Conservation (phyloP, 1,140 invertebrate genomes). For the Ruditapes philippinarum region DNA sequence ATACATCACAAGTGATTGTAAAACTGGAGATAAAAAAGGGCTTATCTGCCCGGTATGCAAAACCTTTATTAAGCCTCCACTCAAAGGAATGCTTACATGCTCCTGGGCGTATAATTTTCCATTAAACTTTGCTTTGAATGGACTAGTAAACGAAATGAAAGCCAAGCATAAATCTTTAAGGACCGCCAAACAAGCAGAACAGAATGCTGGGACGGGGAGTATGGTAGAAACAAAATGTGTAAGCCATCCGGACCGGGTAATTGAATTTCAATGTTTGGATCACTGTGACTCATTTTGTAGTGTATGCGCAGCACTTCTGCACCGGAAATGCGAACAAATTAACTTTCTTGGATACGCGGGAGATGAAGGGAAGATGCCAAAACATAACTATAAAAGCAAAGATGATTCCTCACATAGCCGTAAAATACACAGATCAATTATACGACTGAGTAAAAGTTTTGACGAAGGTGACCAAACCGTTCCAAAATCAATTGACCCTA, state of each 20-base stretch:
- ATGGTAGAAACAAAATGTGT: background rate
- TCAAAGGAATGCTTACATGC: background rate
- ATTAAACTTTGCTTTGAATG: conserved; percentile 6
- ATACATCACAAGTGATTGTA: conserved; percentile 13
- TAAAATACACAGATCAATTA: background rate
- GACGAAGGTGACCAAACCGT: background rate
- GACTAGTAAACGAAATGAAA: conserved; percentile 35
- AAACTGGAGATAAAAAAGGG: background rate
- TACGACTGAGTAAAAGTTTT: background rate
- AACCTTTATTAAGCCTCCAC: background rate
- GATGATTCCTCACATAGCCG: too few relatives aligned
- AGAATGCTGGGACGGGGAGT: background rate
- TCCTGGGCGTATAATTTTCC: conserved; percentile 41
- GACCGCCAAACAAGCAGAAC: too few relatives aligned
- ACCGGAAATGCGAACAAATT: conserved; percentile 20
- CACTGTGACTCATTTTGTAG: conserved; percentile 24
- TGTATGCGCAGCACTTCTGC: background rate
- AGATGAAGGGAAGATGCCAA: background rate
- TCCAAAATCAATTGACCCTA: background rate
- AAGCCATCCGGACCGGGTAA: background rate
- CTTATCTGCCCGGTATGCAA: conserved; percentile 37
- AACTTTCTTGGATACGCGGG: background rate
- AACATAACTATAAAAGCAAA: background rate
- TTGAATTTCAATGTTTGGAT: conserved; percentile 34
- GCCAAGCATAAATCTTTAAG: background rate